A percentile compares a stretch with the other conserved stretches of the same genome.
These are phyloP conservation scores for Dromaius novaehollandiae DNA, from an alignment of 2,113 vertebrate species.

Conservation along the genomic window DNA sequence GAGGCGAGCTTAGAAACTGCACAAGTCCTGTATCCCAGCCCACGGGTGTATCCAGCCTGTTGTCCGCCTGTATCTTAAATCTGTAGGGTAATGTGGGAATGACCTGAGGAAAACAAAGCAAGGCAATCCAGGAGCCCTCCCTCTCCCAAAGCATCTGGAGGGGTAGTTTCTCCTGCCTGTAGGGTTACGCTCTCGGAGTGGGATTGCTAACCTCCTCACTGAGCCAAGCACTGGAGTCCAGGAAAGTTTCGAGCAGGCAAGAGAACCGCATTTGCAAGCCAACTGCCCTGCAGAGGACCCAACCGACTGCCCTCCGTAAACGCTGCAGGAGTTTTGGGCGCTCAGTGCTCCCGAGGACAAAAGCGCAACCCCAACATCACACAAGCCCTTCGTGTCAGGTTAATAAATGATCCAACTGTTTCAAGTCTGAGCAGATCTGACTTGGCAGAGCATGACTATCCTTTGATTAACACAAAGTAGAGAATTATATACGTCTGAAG, in stretches of 20 bases:
- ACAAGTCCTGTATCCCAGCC: background rate
- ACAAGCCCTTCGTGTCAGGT: background rate
- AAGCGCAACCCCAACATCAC: conserved; percentile 9
- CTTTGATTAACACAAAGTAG: conserved; percentile 29
- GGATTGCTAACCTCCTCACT: background rate
- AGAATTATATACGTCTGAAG: conserved; percentile 12
- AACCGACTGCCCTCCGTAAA: background rate
- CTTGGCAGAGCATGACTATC: background rate
- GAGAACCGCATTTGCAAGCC: background rate
- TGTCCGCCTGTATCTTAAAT: background rate
- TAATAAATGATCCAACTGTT: background rate
- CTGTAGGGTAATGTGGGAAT: background rate
- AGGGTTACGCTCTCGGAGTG: background rate
- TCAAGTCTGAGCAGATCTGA: conserved; percentile 40
- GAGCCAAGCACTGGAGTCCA: background rate
- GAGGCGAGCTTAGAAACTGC: background rate
- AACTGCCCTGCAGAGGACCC: background rate
- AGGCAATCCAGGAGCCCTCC: background rate
- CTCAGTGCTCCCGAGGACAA: background rate
- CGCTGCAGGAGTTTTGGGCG: background rate
- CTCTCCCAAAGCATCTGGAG: background rate
- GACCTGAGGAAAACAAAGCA: accelerated
- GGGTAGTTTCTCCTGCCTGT: background rate
- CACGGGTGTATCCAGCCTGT: background rate
- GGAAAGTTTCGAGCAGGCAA: background rate